Evolutionary conservation across 2,888 invertebrate species (phyloP).

Genomic region (Andrena praecox): DNA sequence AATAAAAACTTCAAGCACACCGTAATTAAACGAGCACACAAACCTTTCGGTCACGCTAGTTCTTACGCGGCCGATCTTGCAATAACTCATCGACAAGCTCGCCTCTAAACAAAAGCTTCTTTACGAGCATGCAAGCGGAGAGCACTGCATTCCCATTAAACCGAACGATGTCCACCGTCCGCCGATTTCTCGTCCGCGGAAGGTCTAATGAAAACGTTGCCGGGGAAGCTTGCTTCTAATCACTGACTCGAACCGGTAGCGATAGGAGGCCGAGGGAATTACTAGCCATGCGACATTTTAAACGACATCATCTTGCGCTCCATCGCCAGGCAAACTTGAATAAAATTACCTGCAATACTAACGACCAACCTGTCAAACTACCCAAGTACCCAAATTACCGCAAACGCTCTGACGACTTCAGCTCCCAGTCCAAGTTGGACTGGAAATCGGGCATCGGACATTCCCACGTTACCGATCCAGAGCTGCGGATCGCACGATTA

Average conservation of each 20-base stretch:
- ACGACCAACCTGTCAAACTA: too few species aligned
- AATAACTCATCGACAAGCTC: slow-evolving; percentile 63
- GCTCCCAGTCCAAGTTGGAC: background rate
- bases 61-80: slow-evolving; percentile 57
- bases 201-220: slow-evolving; percentile 43
- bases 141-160: slow-evolving; percentile 15
- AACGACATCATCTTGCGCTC: background rate
- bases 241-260: slow-evolving; percentile 55
- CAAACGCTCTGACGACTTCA: background rate
- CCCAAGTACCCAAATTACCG: background rate
- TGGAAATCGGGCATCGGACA: background rate
- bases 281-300: slow-evolving; percentile 39
- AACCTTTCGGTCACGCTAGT: slow-evolving; percentile 70
- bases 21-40: slow-evolving; percentile 67
- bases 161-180: background rate
- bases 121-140: slow-evolving; percentile 43
- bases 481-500: slow-evolving; percentile 30
- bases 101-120: slow-evolving; percentile 56
- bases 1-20: slow-evolving; percentile 64
- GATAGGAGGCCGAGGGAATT: slow-evolving; percentile 28
- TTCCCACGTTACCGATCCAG: slow-evolving; percentile 56
- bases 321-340: background rate
- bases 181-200: slow-evolving; percentile 18
- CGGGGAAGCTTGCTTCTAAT: slow-evolving; percentile 32
- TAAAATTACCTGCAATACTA: too few species aligned